These are phyloP conservation scores for Illadopsis cleaveri DNA, from an alignment of 2,113 vertebrate genomes.

Conservation along the genomic window DNA sequence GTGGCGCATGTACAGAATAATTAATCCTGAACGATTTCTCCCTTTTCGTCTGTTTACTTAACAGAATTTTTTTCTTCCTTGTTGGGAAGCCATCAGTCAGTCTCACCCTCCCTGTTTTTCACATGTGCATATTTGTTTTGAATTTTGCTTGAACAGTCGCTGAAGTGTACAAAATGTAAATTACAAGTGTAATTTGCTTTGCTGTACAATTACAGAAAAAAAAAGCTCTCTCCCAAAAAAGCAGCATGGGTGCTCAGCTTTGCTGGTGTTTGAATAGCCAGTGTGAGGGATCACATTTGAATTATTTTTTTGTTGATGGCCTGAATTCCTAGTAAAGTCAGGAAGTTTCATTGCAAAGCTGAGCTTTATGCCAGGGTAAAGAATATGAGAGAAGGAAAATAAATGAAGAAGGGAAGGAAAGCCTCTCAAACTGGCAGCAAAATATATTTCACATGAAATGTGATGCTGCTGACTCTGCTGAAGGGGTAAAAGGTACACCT, in stretches of 20 bases:
- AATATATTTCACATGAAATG: neutral
- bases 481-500: neutral
- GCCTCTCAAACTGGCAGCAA: neutral
- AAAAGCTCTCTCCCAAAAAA: neutral
- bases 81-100: slow-evolving; percentile 6
- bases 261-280: slow-evolving; percentile 28
- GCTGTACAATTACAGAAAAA: slow-evolving; percentile 33
- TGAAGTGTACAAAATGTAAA: slow-evolving; percentile 71
- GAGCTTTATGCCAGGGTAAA: slow-evolving; percentile 12
- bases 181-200: slow-evolving; percentile 54
- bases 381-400: slow-evolving; percentile 20
- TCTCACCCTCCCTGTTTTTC: neutral
- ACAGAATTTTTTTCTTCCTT: slow-evolving; percentile 33
- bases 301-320: neutral
- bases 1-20: neutral
- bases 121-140: slow-evolving; percentile 60
- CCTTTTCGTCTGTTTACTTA: slow-evolving; percentile 50
- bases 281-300: neutral
- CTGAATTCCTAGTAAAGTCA: slow-evolving; percentile 32
- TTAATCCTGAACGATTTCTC: slow-evolving; percentile 13
- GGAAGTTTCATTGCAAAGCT: slow-evolving; percentile 13
- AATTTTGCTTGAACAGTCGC: slow-evolving; percentile 68
- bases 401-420: slow-evolving; percentile 34
- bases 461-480: neutral
- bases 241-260: neutral